Conservation (phyloP, 2,797 vertebrate genomes). For the Mormyrus hasselquistii region DNA sequence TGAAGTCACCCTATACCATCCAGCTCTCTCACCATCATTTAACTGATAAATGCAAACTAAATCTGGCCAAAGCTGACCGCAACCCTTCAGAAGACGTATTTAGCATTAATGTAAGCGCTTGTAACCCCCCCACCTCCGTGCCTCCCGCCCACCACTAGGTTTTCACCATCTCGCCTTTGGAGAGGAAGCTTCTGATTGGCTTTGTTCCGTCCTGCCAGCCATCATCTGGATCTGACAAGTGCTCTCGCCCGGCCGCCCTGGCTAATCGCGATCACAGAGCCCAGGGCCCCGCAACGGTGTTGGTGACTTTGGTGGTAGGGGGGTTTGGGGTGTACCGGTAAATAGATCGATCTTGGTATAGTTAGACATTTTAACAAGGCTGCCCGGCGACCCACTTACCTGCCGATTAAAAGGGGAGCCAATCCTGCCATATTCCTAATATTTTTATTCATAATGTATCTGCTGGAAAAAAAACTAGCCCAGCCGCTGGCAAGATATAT, state of each 20-base stretch:
- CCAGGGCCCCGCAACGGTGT: constrained; percentile 35
- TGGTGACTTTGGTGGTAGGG: constrained; percentile 7
- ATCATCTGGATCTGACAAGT: constrained; percentile 86
- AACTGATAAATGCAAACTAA: constrained; percentile 49
- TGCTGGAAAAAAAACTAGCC: constrained; percentile 32
- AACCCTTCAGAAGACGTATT: constrained; percentile 37
- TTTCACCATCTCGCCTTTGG: constrained; percentile 69
- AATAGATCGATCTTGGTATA: constrained; percentile 17
- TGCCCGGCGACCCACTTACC: constrained; percentile 40
- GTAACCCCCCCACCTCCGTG: constrained; percentile 57
- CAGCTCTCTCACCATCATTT: constrained; percentile 52
- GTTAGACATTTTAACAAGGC: constrained; percentile 20
- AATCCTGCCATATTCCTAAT: constrained; percentile 49
- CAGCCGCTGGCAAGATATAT: constrained; percentile 38
- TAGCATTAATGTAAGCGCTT: constrained; percentile 65
- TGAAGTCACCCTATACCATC: constrained; percentile 51
- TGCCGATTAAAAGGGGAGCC: constrained; percentile 43
- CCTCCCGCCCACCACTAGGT: constrained; percentile 43
- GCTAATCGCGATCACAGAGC: constrained; percentile 87
- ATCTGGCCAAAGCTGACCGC: constrained; percentile 1
- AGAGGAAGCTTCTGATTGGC: constrained; percentile 84
- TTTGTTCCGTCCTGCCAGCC: constrained; percentile 88
- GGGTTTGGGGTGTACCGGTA: neutral
- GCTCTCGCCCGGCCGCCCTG: constrained; percentile 91
- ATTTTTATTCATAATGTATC: constrained; percentile 45